A percentile compares a stretch with the other conserved stretches of the same genome.
Evolutionary conservation across 2,888 invertebrate species (phyloP).

Genomic region (Leptopilina myrica): DNA sequence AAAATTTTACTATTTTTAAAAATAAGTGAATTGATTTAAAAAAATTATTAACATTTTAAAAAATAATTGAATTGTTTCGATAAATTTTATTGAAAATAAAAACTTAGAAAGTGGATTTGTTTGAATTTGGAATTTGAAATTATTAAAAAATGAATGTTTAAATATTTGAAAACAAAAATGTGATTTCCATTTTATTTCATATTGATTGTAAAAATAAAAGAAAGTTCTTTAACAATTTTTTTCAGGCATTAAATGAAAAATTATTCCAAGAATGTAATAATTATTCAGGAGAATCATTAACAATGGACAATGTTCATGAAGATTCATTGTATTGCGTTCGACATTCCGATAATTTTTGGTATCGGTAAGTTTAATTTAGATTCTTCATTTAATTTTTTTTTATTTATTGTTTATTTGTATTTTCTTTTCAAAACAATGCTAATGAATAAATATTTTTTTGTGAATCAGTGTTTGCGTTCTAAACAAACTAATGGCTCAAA

Average conservation of each 20-base stretch:
- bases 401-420: conserved; percentile 36
- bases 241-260: conserved; percentile 81
- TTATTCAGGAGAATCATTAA: conserved; percentile 77
- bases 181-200: no score
- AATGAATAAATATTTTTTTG: neutral
- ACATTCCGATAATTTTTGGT: conserved; percentile 83
- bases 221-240: conserved; percentile 20
- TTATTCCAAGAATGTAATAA: conserved; percentile 82
- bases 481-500: conserved; percentile 78
- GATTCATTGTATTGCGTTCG: conserved; percentile 85
- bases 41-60: no score
- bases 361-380: conserved; percentile 79
- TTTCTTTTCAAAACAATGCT: conserved; percentile 3
- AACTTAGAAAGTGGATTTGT: neutral
- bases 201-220: neutral
- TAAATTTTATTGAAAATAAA: no score
- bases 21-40: no score
- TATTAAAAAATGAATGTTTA: neutral
- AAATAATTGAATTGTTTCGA: no score
- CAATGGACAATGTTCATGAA: conserved; percentile 73
- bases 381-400: no score
- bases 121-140: conserved; percentile 20
- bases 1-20: no score
- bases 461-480: conserved; percentile 77
- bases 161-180: no score